Conservation (phyloP, 2,113 vertebrate species). For the Anolis sagrei region DNA sequence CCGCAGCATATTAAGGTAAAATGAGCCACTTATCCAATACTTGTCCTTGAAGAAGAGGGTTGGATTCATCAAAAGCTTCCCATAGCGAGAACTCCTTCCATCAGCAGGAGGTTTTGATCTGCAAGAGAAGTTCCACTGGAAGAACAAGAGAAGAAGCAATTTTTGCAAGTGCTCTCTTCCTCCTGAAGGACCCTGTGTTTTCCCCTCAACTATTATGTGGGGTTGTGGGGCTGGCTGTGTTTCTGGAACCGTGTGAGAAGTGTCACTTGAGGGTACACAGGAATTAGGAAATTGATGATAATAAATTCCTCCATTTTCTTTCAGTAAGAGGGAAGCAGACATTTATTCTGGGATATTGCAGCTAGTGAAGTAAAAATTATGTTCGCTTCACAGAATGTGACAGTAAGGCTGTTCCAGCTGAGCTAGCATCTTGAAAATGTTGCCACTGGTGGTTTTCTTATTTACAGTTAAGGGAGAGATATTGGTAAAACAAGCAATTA, state of each 20-base stretch:
- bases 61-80: not conserved
- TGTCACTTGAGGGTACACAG: not conserved
- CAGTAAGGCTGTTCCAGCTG: too few relatives aligned
- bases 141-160: not conserved
- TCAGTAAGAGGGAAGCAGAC: not conserved
- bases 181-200: not conserved
- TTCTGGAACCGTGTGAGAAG: too few relatives aligned
- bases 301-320: not conserved
- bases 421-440: too few relatives aligned
- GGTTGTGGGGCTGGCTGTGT: not conserved
- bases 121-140: not conserved
- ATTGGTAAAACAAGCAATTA: too few relatives aligned
- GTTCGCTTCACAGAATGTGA: too few relatives aligned
- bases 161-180: not conserved
- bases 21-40: not conserved
- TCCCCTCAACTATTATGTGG: not conserved
- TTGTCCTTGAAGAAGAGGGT: slow-evolving; percentile 22
- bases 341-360: not conserved
- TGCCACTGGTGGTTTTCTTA: too few relatives aligned
- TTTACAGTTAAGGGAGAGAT: too few relatives aligned
- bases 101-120: not conserved
- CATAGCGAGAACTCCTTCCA: not conserved
- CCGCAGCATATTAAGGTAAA: not conserved
- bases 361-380: not conserved
- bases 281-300: not conserved